A percentile compares a stretch with the other conserved stretches of the same genome.
phyloP scores from a whole-genome alignment of 2,888 invertebrate genomes.

The Siphlonurus alternatus region DNA sequence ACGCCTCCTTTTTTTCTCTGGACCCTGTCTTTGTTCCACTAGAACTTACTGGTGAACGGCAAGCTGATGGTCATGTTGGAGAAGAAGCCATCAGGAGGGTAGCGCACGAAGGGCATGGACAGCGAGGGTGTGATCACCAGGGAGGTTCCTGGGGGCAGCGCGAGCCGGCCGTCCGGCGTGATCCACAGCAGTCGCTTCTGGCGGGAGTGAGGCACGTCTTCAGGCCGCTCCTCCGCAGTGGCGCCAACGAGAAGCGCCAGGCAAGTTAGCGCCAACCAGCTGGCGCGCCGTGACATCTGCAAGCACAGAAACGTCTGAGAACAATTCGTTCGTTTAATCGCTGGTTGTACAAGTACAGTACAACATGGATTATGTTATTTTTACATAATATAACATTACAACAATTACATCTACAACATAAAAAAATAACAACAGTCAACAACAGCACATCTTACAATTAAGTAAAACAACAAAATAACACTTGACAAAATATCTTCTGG shows the following conservation, averaged over 20 bases:
- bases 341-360: no score
- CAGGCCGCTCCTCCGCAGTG: constrained; percentile 7
- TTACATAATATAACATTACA: no score
- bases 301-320: background rate
- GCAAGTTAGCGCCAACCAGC: background rate
- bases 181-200: constrained; percentile 73
- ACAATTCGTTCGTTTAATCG: no score
- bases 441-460: no score
- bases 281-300: background rate
- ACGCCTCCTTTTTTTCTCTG: no score
- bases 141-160: constrained; percentile 66
- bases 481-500: no score
- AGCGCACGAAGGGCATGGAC: constrained; percentile 64
- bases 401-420: no score
- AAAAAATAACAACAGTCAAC: no score
- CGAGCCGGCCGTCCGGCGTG: constrained; percentile 67
- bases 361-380: no score
- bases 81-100: constrained; percentile 71
- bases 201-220: constrained; percentile 42
- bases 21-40: no score
- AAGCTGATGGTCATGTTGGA: constrained; percentile 70
- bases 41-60: constrained; percentile 69
- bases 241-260: background rate
- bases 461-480: no score
- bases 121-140: constrained; percentile 64